Percentiles rank a stretch among this genome's conserved stretches.
Conservation (phyloP, 2,888 invertebrate genomes). For the Phengaris arion region DNA sequence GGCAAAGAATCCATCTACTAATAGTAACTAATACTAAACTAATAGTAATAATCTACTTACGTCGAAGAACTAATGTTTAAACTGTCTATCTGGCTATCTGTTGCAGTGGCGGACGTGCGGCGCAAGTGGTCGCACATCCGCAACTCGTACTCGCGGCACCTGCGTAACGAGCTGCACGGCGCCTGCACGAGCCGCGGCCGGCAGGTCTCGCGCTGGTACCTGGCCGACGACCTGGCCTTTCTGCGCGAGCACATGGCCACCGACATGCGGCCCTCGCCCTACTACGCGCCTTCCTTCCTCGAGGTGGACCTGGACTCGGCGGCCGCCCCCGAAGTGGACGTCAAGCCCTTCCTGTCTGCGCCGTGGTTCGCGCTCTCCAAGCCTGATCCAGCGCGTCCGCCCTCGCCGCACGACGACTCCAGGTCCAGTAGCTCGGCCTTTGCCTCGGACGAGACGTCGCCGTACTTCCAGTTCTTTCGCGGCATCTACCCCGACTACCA, state of each 20-base stretch:
- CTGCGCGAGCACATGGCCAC: conserved; percentile 73
- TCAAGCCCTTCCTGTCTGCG: conserved; percentile 46
- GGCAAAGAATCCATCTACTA: too few relatives aligned
- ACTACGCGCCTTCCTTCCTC: conserved; percentile 49
- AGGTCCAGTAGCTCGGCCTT: conserved; percentile 51
- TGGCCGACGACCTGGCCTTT: conserved; percentile 71
- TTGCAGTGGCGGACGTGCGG: conserved; percentile 65
- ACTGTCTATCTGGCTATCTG: not conserved
- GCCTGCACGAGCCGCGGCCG: conserved; percentile 70
- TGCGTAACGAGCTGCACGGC: conserved; percentile 72
- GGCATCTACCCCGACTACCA: conserved; percentile 64
- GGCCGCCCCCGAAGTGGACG: conserved; percentile 35
- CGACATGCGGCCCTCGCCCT: conserved; percentile 58
- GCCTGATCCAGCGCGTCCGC: conserved; percentile 33
- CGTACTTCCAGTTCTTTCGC: conserved; percentile 70
- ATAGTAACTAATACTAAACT: too few relatives aligned
- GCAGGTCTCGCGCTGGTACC: conserved; percentile 69
- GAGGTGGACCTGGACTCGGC: conserved; percentile 44
- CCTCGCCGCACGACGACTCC: conserved; percentile 45
- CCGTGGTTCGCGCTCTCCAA: conserved; percentile 45
- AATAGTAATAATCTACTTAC: too few relatives aligned
- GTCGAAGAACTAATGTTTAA: too few relatives aligned
- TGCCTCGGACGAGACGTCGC: conserved; percentile 60
- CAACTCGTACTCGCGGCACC: conserved; percentile 74
- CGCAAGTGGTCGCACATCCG: conserved; percentile 75